These are phyloP conservation scores for Pinna nobilis DNA, from an alignment of 1,140 invertebrate genomes.

Conservation along the genomic window DNA sequence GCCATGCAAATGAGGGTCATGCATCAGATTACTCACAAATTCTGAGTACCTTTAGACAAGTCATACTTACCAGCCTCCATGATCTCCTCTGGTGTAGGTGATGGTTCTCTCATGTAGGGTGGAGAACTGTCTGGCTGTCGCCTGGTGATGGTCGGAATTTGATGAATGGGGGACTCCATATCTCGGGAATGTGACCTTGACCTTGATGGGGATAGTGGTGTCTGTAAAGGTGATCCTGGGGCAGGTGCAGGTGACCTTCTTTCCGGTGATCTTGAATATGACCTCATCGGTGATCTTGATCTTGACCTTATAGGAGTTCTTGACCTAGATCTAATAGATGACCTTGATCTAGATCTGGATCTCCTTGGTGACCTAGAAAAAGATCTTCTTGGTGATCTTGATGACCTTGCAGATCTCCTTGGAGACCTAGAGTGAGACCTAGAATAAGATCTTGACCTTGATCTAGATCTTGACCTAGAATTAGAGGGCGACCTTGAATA, in stretches of 20 bases:
- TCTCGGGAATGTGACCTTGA: not conserved
- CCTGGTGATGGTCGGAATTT: constrained; percentile 3
- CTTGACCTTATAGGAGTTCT: constrained; percentile 25
- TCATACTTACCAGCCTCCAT: constrained; percentile 31
- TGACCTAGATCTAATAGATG: constrained; percentile 39
- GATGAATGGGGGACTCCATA: constrained; percentile 18
- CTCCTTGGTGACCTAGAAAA: constrained; percentile 39
- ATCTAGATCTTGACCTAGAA: constrained; percentile 35
- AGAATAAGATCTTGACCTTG: constrained; percentile 45
- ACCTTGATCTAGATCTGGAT: constrained; percentile 51
- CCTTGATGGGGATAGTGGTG: constrained; percentile 11
- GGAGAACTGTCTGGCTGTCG: constrained; percentile 2
- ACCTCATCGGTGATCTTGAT: constrained; percentile 38
- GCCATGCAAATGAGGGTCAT: too few relatives aligned
- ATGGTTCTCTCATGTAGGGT: constrained; percentile 8
- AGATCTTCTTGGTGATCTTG: constrained; percentile 23
- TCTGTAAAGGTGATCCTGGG: constrained; percentile 21
- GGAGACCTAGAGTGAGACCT: constrained; percentile 41
- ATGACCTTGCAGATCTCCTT: constrained; percentile 39
- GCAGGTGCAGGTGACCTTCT: constrained; percentile 40
- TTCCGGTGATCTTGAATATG: constrained; percentile 29
- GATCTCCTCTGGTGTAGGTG: constrained; percentile 22
- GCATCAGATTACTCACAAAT: not conserved
- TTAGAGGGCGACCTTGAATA: constrained; percentile 39
- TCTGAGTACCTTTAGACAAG: not conserved